phyloP scores from a whole-genome alignment of 2,888 invertebrate genomes.

The Cetonia aurata region DNA sequence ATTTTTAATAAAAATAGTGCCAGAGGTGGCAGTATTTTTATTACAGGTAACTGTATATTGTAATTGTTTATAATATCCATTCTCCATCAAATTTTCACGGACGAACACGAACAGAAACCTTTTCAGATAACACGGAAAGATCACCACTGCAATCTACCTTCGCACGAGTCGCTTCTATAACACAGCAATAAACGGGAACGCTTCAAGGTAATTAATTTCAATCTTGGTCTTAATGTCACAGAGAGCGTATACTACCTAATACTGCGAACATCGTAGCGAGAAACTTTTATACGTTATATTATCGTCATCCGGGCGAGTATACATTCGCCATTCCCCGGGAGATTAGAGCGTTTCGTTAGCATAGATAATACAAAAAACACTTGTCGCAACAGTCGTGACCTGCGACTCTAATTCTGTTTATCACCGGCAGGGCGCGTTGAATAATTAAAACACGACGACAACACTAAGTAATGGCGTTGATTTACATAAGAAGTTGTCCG shows the following conservation, averaged over 20 bases:
- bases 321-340: conserved; percentile 59
- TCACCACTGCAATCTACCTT: background rate
- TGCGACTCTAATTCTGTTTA: conserved; percentile 62
- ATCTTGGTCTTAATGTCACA: conserved; percentile 44
- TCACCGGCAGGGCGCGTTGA: conserved; percentile 57
- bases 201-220: conserved; percentile 46
- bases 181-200: conserved; percentile 27
- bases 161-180: background rate
- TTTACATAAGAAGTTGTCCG: conserved; percentile 52
- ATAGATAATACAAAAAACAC: conserved; percentile 65
- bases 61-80: too few relatives aligned
- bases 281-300: conserved; percentile 46
- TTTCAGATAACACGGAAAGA: too few relatives aligned
- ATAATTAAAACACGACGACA: conserved; percentile 61
- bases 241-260: conserved; percentile 28
- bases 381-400: conserved; percentile 64
- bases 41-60: too few relatives aligned
- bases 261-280: conserved; percentile 35
- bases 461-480: conserved; percentile 57
- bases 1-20: too few relatives aligned
- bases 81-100: too few relatives aligned
- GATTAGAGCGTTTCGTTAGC: conserved; percentile 63
- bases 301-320: conserved; percentile 43
- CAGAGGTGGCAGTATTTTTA: too few relatives aligned
- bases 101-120: too few relatives aligned